Evolutionary conservation across 2,113 vertebrate genomes (phyloP).

Genomic region (Syrrhaptes paradoxus): DNA sequence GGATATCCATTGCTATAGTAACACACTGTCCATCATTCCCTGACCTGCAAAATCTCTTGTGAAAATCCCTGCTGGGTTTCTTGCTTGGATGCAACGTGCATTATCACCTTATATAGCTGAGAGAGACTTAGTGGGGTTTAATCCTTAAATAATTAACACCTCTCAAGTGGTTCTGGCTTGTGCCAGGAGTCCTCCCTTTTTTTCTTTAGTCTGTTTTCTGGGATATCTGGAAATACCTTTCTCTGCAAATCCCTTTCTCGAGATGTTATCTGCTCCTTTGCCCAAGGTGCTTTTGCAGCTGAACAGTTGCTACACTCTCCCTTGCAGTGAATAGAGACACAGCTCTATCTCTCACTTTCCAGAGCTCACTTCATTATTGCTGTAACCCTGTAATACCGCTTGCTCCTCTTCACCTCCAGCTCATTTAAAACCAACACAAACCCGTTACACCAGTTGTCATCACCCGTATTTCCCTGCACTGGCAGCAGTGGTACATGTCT

Average conservation of each 20-base stretch:
- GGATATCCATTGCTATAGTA: constrained; percentile 69
- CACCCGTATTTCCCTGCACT: not conserved
- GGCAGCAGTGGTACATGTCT: rapidly evolving
- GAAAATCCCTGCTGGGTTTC: constrained; percentile 37
- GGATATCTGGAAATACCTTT: constrained; percentile 10
- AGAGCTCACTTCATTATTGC: not conserved
- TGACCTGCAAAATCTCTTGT: constrained; percentile 51
- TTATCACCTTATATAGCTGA: constrained; percentile 52
- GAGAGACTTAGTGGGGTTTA: constrained; percentile 39
- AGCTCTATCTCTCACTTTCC: not conserved
- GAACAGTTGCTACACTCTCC: not conserved
- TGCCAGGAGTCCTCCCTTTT: not conserved
- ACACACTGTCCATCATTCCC: constrained; percentile 61
- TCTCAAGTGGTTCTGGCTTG: constrained; percentile 28
- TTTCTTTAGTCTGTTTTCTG: constrained; percentile 12
- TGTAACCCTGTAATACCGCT: not conserved
- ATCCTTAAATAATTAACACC: constrained; percentile 59
- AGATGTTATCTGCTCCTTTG: constrained; percentile 25
- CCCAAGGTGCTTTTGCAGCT: not conserved
- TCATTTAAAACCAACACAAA: not conserved
- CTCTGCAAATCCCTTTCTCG: constrained; percentile 9
- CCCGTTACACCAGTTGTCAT: not conserved
- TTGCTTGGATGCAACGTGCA: constrained; percentile 4
- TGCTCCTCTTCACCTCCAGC: not conserved
- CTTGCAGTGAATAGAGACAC: not conserved